Percentiles rank a stretch among this genome's conserved stretches.
Conservation (phyloP, 2,113 vertebrate genomes). For the Pagrus major region DNA sequence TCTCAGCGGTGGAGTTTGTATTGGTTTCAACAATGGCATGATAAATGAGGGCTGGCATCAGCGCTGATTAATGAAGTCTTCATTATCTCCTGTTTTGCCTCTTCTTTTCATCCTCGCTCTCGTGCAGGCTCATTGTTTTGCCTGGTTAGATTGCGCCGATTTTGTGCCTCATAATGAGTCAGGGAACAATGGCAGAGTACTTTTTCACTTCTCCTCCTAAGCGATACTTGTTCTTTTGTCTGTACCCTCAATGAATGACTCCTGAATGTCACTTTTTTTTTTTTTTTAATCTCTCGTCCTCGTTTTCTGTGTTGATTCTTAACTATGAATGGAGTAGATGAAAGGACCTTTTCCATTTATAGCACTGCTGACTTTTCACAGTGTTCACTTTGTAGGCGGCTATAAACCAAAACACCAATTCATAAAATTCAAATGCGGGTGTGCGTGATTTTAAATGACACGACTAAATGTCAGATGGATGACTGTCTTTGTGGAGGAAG, state of each 20-base stretch:
- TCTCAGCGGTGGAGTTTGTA: conserved; percentile 53
- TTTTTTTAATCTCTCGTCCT: conserved; percentile 15
- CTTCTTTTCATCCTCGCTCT: conserved; percentile 56
- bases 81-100: conserved; percentile 74
- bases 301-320: conserved; percentile 56
- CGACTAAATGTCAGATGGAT: conserved; percentile 43
- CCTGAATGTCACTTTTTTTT: conserved; percentile 67
- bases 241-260: conserved; percentile 58
- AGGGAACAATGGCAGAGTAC: conserved; percentile 58
- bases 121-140: conserved; percentile 62
- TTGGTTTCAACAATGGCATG: conserved; percentile 67
- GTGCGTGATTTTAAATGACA: conserved; percentile 35
- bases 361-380: conserved; percentile 44
- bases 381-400: conserved; percentile 7
- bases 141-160: conserved; percentile 60
- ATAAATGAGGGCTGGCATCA: conserved; percentile 69
- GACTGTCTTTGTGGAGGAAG: conserved; percentile 32
- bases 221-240: conserved; percentile 64
- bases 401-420: conserved; percentile 45
- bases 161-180: conserved; percentile 60
- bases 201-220: conserved; percentile 49
- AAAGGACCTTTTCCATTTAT: conserved; percentile 60
- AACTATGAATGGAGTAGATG: conserved; percentile 61
- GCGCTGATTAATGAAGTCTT: conserved; percentile 79
- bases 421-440: conserved; percentile 32